Evolutionary conservation across 2,797 vertebrate species (phyloP).

Genomic region (Saguinus oedipus): DNA sequence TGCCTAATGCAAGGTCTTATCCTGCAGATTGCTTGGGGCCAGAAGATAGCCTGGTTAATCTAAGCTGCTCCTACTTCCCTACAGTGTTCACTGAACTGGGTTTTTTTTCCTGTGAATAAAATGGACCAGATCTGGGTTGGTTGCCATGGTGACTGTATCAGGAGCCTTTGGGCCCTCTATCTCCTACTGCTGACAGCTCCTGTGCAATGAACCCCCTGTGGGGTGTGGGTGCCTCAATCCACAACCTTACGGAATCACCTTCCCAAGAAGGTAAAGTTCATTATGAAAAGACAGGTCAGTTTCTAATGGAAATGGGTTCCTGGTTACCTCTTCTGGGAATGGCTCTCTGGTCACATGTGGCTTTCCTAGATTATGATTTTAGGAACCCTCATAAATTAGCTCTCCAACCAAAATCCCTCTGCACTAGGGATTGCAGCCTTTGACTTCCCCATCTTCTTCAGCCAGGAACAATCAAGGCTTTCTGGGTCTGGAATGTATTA

Average conservation of each 20-base stretch:
- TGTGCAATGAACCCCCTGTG: constrained; percentile 47
- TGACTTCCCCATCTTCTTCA: neutral
- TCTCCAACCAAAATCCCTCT: neutral
- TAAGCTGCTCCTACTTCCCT: constrained; percentile 71
- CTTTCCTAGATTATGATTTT: neutral
- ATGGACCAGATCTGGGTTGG: constrained; percentile 76
- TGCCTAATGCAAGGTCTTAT: constrained; percentile 80
- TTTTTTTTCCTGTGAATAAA: constrained; percentile 75
- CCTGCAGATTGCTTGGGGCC: constrained; percentile 76
- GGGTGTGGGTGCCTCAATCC: constrained; percentile 56
- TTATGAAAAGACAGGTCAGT: constrained; percentile 17
- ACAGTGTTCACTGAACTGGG: constrained; percentile 77
- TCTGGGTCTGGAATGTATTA: neutral
- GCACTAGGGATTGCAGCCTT: neutral
- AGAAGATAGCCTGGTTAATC: constrained; percentile 79
- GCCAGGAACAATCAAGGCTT: neutral
- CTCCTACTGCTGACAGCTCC: constrained; percentile 62
- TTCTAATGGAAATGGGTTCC: neutral
- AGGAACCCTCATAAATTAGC: neutral
- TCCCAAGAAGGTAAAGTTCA: constrained; percentile 47
- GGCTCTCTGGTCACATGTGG: neutral
- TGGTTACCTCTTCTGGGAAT: neutral
- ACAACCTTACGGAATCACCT: constrained; percentile 57
- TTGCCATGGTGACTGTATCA: constrained; percentile 78
- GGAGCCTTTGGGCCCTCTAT: constrained; percentile 68